Conservation (phyloP, 2,797 vertebrate species). For the Adelosebastes latens region DNA sequence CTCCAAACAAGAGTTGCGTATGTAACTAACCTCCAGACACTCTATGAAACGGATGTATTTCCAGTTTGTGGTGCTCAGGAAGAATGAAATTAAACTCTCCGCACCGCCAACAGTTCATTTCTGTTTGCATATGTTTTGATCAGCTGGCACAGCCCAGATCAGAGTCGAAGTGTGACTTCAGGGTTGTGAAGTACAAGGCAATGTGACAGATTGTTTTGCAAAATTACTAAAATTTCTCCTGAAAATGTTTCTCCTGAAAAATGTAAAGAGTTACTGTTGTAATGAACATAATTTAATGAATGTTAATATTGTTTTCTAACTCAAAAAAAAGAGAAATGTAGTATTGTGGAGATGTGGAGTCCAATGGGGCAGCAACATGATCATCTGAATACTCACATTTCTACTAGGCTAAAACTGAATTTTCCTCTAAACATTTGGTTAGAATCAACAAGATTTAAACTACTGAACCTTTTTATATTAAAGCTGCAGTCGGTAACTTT, state of each 20-base stretch:
- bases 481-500: rapidly evolving
- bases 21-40: too few species aligned
- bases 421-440: too few species aligned
- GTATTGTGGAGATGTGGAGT: background rate
- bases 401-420: background rate
- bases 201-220: background rate
- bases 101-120: too few species aligned
- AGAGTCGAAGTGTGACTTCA: background rate
- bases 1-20: background rate
- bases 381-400: background rate
- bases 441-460: too few species aligned
- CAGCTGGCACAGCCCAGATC: background rate
- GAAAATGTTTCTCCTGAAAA: background rate
- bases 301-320: background rate
- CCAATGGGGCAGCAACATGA: background rate
- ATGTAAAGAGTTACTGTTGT: background rate
- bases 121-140: background rate
- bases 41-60: background rate
- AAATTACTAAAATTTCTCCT: background rate
- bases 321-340: too few species aligned
- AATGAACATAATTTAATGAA: background rate
- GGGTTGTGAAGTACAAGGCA: background rate
- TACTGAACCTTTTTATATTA: rapidly evolving
- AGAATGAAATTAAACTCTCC: background rate
- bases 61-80: background rate